These are phyloP conservation scores for Sitta europaea DNA, from an alignment of 2,113 vertebrate species.

Conservation along the genomic window DNA sequence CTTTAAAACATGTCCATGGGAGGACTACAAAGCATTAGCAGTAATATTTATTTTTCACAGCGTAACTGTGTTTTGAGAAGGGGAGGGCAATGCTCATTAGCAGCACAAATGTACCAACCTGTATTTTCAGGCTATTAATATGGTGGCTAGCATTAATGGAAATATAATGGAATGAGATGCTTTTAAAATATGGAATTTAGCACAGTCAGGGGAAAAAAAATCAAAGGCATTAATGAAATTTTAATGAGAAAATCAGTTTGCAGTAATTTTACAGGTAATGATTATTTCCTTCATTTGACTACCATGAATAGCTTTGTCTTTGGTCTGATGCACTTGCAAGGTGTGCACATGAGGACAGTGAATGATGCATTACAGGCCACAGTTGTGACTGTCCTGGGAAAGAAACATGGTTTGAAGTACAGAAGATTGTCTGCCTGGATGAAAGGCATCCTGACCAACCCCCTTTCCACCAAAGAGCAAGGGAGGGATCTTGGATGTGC, in stretches of 20 bases:
- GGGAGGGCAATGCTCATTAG: not conserved
- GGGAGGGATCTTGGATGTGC: fast-evolving
- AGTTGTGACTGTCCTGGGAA: not conserved
- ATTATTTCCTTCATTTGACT: constrained; percentile 11
- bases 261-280: constrained; percentile 48
- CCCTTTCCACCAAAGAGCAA: not conserved
- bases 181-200: constrained; percentile 33
- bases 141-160: constrained; percentile 30
- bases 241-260: constrained; percentile 57
- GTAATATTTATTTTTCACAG: not conserved
- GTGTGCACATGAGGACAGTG: not conserved
- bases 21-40: not conserved
- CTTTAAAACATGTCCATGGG: not conserved
- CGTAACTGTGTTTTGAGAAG: not conserved
- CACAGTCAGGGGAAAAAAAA: not conserved
- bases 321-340: not conserved
- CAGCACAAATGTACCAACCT: not conserved
- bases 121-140: constrained; percentile 20
- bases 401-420: not conserved
- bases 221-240: constrained; percentile 36
- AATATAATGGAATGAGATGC: constrained; percentile 19
- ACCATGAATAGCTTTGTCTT: not conserved
- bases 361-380: not conserved
- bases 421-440: not conserved
- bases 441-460: not conserved